phyloP scores from a whole-genome alignment of 2,113 vertebrate genomes.

The Siniperca knerii region DNA sequence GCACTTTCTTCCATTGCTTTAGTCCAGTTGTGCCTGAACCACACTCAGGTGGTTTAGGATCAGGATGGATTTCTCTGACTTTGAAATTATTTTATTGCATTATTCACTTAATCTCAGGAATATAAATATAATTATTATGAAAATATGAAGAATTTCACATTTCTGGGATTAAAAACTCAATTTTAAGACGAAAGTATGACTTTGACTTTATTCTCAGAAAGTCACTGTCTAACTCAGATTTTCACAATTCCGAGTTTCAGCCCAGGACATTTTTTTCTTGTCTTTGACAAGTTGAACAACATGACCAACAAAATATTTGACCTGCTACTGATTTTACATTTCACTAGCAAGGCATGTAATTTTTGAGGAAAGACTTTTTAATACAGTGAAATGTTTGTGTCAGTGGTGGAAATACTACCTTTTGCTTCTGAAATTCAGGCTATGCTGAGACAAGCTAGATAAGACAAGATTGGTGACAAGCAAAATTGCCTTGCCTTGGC shows the following conservation, averaged over 20 bases:
- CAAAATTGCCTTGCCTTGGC: neutral
- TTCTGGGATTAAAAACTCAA: neutral
- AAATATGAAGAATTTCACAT: neutral
- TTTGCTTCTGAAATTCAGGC: neutral
- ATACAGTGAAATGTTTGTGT: neutral
- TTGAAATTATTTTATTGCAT: neutral
- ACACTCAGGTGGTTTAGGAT: neutral
- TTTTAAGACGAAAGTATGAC: neutral
- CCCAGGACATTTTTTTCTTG: neutral
- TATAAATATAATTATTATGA: neutral
- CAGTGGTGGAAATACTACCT: neutral
- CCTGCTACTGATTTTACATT: neutral
- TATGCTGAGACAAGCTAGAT: neutral
- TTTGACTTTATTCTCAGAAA: neutral
- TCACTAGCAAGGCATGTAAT: neutral
- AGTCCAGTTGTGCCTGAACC: neutral
- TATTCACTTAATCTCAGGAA: neutral
- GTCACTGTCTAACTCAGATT: neutral
- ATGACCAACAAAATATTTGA: neutral
- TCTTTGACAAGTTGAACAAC: neutral
- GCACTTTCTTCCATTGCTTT: slow-evolving; percentile 32
- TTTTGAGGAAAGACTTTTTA: neutral
- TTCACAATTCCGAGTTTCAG: neutral
- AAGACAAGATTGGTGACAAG: neutral
- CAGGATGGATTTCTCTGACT: neutral